phyloP scores from a whole-genome alignment of 2,113 vertebrate genomes.

The Mohoua ochrocephala region DNA sequence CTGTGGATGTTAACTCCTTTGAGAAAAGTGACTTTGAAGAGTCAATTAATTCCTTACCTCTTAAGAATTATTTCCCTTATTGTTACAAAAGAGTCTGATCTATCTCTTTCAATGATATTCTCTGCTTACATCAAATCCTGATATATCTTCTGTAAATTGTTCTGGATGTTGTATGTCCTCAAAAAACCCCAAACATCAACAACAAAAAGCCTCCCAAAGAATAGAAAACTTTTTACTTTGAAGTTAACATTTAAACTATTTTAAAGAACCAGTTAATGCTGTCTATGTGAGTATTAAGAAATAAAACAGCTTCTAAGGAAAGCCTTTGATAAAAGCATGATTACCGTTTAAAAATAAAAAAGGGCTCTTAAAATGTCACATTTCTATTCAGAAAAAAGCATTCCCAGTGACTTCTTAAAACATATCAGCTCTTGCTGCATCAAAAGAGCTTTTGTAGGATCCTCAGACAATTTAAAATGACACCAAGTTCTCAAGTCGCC shows the following conservation, averaged over 20 bases:
- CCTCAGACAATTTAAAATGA: not conserved
- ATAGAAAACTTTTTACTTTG: not conserved
- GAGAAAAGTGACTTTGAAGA: slow-evolving; percentile 5
- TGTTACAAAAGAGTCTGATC: not conserved
- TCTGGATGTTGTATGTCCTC: not conserved
- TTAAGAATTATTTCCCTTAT: not conserved
- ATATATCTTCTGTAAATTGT: not conserved
- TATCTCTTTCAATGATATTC: not conserved
- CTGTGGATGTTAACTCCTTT: not conserved
- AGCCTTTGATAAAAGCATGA: slow-evolving; percentile 1
- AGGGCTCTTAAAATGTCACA: not conserved
- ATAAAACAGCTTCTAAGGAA: not conserved
- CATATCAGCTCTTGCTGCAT: not conserved
- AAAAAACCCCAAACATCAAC: not conserved
- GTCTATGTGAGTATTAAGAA: not conserved
- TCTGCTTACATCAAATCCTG: not conserved
- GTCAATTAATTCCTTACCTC: not conserved
- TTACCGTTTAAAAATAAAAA: not conserved
- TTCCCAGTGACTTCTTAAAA: not conserved
- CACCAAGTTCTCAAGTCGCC: not conserved
- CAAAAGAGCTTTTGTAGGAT: not conserved
- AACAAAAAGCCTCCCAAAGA: not conserved
- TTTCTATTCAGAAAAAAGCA: not conserved
- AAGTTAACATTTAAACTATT: not conserved
- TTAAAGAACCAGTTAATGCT: not conserved